Base-by-base conservation (phyloP, 2,797 vertebrate species). In the Odontamblyopus rebecca region DNA sequence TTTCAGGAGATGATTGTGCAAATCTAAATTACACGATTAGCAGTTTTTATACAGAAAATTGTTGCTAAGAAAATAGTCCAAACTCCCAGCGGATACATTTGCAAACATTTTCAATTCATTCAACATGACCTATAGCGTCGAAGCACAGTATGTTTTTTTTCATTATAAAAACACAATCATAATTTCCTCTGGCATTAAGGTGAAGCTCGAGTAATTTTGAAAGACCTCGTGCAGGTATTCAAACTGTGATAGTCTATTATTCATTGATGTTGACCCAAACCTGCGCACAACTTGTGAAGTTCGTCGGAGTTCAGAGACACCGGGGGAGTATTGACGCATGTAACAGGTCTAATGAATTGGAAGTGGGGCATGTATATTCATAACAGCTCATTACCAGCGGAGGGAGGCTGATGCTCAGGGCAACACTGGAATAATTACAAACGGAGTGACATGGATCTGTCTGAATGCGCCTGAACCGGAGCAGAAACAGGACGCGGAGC, bases 351-450 rank as follows among this genome's bases (percentile, higher is more conserved):
- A 83, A 80, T 81, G 76, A 81, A 84, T 86, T 75, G 64, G 30
- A 78, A 84, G 60, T 59, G 79, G 71, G 54, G 67, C 73, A 84
- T 90, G 77, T 76, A 74, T 85, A 89, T 85, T 88, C 77, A 89
- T 89, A 72, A 80, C 68, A 77, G 78, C 32, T 69, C 41, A 72
- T 79, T 84, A 77, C 60, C 69, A 68, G 76, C 69, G 70, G 57
- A 57, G 77, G 83, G 69, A 79, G 67, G 72, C 23, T 6, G 80
- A 72, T 71, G 71, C 71, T 81, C 72, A 76, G 53, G 79, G 79
- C 82, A 84, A 75, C 27, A 76, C 50, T 44, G 70, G 81, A 86
- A 81, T 86, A 83, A 84, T 78, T 85, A 78, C 29, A 26, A 12
- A 77, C 80, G 35, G 41, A 78, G 59, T 77, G 69, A 71, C 64